Conservation (phyloP, 2,888 invertebrate species). For the Plagiodera versicolora region DNA sequence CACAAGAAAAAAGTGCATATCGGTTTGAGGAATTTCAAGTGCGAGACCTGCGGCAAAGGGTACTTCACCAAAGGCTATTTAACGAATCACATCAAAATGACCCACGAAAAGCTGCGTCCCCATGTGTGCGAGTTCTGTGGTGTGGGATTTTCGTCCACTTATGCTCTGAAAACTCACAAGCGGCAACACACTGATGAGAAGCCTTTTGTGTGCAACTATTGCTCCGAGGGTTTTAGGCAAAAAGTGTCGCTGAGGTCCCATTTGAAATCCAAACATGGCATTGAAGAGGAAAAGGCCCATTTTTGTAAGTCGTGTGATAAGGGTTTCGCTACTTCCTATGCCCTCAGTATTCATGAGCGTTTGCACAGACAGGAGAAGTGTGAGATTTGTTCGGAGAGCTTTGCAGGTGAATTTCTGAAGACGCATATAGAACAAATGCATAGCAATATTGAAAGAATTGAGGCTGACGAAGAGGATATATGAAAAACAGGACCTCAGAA, state of each 20-base stretch:
- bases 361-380: conserved; percentile 36
- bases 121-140: conserved; percentile 39
- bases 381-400: conserved; percentile 36
- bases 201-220: conserved; percentile 38
- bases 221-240: conserved; percentile 41
- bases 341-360: conserved; percentile 40
- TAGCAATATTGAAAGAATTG: conserved; percentile 13
- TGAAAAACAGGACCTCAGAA: too few relatives aligned
- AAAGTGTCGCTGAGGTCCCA: conserved; percentile 43
- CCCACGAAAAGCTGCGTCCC: conserved; percentile 38
- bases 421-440: conserved; percentile 31
- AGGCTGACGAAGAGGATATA: background rate
- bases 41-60: conserved; percentile 40
- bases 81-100: conserved; percentile 37
- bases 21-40: conserved; percentile 40
- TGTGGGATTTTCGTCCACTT: conserved; percentile 38
- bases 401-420: conserved; percentile 35
- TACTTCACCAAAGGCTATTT: conserved; percentile 38
- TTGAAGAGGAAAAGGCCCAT: conserved; percentile 36
- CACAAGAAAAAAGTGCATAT: conserved; percentile 45
- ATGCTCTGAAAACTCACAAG: conserved; percentile 40
- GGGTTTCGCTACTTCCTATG: conserved; percentile 40
- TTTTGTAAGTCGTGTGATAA: conserved; percentile 41
- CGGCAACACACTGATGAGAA: conserved; percentile 42
- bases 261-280: conserved; percentile 43